phyloP scores from a whole-genome alignment of 35 echinoderm and acorn worm genomes.

The Lytechinus pictus region DNA sequence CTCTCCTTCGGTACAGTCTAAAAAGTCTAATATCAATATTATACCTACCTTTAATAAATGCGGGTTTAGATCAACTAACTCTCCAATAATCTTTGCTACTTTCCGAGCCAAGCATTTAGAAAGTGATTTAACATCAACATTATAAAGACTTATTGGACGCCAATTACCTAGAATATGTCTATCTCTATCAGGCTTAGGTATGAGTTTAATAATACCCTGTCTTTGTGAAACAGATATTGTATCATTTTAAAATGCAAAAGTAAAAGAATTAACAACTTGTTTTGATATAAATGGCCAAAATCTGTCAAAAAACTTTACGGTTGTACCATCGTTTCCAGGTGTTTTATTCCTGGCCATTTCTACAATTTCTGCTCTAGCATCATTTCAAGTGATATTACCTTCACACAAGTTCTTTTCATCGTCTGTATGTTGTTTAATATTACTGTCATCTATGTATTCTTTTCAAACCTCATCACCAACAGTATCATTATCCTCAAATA shows the following conservation, averaged over 20 bases:
- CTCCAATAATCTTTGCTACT: neutral
- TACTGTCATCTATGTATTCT: neutral
- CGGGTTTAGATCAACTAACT: neutral
- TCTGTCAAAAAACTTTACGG: neutral
- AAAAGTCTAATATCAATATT: too few species aligned
- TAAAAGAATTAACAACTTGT: neutral
- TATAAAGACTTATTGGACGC: neutral
- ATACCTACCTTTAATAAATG: too few species aligned
- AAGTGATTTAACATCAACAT: constrained; percentile 8
- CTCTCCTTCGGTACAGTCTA: too few species aligned
- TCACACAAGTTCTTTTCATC: neutral
- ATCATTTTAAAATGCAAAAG: constrained; percentile 8
- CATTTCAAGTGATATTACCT: neutral
- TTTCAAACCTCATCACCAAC: neutral
- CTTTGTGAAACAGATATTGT: neutral
- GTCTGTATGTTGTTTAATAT: neutral
- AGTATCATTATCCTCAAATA: neutral
- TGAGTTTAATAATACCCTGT: neutral
- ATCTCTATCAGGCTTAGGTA: neutral
- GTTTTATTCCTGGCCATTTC: neutral
- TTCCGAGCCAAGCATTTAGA: neutral
- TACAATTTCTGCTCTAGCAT: neutral
- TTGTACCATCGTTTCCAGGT: neutral
- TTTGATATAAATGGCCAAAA: neutral
- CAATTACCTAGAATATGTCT: neutral